Base-by-base conservation (phyloP, 1,140 invertebrate genomes). In the Carposina sasakii region DNA sequence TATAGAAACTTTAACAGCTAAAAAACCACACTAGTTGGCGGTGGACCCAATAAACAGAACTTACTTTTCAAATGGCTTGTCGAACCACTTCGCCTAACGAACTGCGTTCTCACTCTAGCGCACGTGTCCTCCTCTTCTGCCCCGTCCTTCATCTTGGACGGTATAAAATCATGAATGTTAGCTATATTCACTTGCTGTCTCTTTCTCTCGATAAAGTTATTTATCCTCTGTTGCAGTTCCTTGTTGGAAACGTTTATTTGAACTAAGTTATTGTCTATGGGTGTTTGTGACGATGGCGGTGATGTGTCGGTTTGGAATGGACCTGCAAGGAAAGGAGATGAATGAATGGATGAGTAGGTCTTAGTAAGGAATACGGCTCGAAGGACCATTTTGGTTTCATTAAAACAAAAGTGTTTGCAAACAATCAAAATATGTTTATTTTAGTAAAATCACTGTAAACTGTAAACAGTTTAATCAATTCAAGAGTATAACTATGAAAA, bases 61-160 rank as follows among this genome's bases (percentile, higher is more conserved):
- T 73, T 85, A 91, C 91, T 88, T 88, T 90, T 90, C 33, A 92
- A 84, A 73, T 91, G 91, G 63, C 90, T 90, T 74, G 91, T 92
- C 0, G 89, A 90, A 62, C 90, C 90, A 28, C 82, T 81, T 42
- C 88, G 85, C 50, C 52, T 83, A 23, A 89, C 77, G 52, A 92
- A 87, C 58, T 90, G 85, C 10, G 91, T 88, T 72, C 91, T 87
- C 37, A 91, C 87, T 73, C 91, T 81, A 8, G 91, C 91, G 77
- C 91, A 92, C 23, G 88, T 88, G 52, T 82, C 81, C 39, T 85
- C 86, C 56, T 81, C 78, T 44, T 69, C 63, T n/a, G 54, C 54
- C 39, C 70, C 67, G 8, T 46, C 61, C 24, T 65, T 64, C n/a
- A 49, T 36, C 19, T 57, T 51, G 0, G 34, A 43, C 20, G 72